A percentile compares a stretch with the other conserved stretches of the same genome.
Evolutionary conservation across 2,113 vertebrate genomes (phyloP).

Genomic region (Amphiprion percula): DNA sequence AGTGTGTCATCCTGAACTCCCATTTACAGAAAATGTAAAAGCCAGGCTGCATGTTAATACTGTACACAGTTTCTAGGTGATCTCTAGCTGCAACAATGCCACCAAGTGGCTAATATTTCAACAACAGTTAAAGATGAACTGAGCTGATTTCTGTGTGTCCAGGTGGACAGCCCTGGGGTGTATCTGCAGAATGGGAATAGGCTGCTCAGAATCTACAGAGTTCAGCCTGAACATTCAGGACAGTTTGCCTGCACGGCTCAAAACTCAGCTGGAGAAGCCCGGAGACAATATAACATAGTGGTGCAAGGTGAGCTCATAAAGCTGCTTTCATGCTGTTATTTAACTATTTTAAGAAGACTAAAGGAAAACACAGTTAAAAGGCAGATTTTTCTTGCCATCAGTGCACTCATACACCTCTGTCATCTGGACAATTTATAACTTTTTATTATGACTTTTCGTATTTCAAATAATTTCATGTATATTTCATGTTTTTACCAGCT

Average conservation of each 20-base stretch:
- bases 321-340: slow-evolving; percentile 3
- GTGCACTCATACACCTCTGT: no score
- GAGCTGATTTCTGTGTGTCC: slow-evolving; percentile 27
- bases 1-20: slow-evolving; percentile 51
- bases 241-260: slow-evolving; percentile 85
- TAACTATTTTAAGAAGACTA: not conserved
- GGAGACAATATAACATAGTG: slow-evolving; percentile 81
- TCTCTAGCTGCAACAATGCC: slow-evolving; percentile 62
- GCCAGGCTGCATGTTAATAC: slow-evolving; percentile 4
- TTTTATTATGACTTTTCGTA: not conserved
- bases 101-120: slow-evolving; percentile 68
- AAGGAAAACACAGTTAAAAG: not conserved
- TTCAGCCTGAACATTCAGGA: slow-evolving; percentile 85
- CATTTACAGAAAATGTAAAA: slow-evolving; percentile 5
- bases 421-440: no score
- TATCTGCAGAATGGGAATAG: slow-evolving; percentile 82
- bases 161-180: slow-evolving; percentile 81
- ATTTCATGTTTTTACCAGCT: slow-evolving; percentile 70
- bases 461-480: not conserved
- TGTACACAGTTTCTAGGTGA: not conserved
- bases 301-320: slow-evolving; percentile 85
- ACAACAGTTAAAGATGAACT: slow-evolving; percentile 39
- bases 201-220: slow-evolving; percentile 84
- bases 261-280: slow-evolving; percentile 85
- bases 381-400: no score